phyloP scores from a whole-genome alignment of 2,113 vertebrate species.

The Solea senegalensis region DNA sequence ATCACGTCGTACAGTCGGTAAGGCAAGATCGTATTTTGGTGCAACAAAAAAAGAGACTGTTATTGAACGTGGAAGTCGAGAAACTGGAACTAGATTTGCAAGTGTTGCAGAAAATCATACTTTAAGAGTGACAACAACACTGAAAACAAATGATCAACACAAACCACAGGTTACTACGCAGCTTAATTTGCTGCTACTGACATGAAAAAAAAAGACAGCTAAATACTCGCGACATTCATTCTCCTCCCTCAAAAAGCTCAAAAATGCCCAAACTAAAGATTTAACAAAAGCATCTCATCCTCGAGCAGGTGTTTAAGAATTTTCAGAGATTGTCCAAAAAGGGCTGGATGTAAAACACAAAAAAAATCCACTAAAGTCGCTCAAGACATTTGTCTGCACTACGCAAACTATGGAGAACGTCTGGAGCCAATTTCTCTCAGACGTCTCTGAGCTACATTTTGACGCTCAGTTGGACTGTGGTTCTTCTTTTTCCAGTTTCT shows the following conservation, averaged over 20 bases:
- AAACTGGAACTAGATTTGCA: neutral
- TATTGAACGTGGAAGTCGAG: neutral
- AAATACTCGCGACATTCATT: conserved; percentile 4
- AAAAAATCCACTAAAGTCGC: too few species aligned
- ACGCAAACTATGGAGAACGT: too few species aligned
- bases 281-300: neutral
- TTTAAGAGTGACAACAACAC: neutral
- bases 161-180: conserved; percentile 17
- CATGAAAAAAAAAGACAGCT: neutral
- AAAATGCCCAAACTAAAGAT: neutral
- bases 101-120: neutral
- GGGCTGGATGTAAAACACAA: too few species aligned
- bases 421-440: too few species aligned
- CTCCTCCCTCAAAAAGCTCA: neutral
- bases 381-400: too few species aligned
- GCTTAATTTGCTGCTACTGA: neutral
- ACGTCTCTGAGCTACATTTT: too few species aligned
- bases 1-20: conserved; percentile 20
- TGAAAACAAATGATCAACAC: neutral
- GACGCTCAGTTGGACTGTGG: too few species aligned
- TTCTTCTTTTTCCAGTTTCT: too few species aligned
- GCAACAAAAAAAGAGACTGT: conserved; percentile 9
- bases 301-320: neutral
- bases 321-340: too few species aligned
- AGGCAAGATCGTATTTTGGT: conserved; percentile 57